These are phyloP conservation scores for Spodoptera litura DNA, from an alignment of 1,140 invertebrate species.

Conservation along the genomic window DNA sequence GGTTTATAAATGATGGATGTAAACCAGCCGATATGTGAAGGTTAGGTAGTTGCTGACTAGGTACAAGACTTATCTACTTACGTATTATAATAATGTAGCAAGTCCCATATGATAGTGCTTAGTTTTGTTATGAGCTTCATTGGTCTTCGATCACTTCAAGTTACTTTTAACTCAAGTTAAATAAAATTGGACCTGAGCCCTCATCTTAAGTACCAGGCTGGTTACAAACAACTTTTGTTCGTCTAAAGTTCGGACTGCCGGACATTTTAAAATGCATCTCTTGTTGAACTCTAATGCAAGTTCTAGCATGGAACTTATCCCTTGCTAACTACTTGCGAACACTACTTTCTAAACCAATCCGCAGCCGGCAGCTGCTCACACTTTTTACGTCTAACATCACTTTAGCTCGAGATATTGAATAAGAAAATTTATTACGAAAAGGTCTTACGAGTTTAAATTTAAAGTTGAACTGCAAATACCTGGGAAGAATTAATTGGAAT, in stretches of 20 bases:
- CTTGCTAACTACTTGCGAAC: conserved; percentile 63
- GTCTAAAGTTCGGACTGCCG: conserved; percentile 49
- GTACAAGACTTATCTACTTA: neutral
- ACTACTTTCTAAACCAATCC: conserved; percentile 52
- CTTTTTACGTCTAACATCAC: conserved; percentile 47
- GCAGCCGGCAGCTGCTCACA: conserved; percentile 54
- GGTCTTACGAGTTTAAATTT: conserved; percentile 29
- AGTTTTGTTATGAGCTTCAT: neutral
- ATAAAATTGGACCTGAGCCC: conserved; percentile 9
- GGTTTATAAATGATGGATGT: conserved; percentile 37
- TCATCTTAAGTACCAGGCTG: neutral
- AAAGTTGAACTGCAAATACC: conserved; percentile 35
- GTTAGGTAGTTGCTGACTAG: neutral
- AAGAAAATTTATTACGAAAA: conserved; percentile 40
- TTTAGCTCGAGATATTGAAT: conserved; percentile 46
- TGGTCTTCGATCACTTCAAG: neutral
- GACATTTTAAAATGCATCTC: conserved; percentile 64
- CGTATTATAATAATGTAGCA: neutral
- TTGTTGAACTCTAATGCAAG: conserved; percentile 56
- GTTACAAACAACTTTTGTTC: conserved; percentile 36
- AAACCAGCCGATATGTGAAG: neutral
- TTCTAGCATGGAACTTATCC: conserved; percentile 67
- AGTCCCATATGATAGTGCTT: neutral
- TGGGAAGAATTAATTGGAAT: conserved; percentile 27
- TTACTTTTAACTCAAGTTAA: neutral